Conservation (phyloP, 2,797 vertebrate genomes). For the Gallirallus australis region DNA sequence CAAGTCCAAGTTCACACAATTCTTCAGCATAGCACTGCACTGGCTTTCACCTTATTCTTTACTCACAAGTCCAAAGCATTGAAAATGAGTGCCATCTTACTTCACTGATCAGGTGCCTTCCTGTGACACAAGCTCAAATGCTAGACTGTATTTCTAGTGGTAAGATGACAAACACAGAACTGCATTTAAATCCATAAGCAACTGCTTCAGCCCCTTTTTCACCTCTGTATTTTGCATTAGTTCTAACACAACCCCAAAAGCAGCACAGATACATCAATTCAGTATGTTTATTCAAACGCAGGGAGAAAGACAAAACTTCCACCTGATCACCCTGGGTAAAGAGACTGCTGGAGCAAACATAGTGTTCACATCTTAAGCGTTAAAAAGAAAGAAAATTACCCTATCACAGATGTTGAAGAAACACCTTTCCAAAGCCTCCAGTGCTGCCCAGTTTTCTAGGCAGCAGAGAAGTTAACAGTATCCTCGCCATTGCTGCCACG, state of each 20-base stretch:
- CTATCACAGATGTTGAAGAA: neutral
- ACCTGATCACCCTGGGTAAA: neutral
- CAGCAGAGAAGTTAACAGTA: neutral
- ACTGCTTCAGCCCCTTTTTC: neutral
- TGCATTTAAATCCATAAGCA: neutral
- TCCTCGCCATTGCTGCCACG: neutral
- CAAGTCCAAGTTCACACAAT: neutral
- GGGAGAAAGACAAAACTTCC: neutral
- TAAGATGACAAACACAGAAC: neutral
- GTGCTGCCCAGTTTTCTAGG: neutral
- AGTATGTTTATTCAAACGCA: neutral
- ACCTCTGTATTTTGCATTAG: neutral
- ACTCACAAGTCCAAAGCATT: neutral
- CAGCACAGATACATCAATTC: neutral
- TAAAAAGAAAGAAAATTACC: neutral
- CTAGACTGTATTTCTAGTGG: neutral
- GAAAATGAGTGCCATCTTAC: neutral
- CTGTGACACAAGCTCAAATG: neutral
- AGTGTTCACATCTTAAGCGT: neutral
- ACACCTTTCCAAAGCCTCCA: neutral
- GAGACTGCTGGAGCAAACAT: accelerated
- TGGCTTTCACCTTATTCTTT: neutral
- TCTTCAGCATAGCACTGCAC: accelerated
- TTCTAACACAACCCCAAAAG: neutral
- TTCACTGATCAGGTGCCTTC: neutral